Percentiles rank a stretch among this genome's conserved stretches.
phyloP scores from a whole-genome alignment of 2,888 invertebrate species.

The Baccha elongata region DNA sequence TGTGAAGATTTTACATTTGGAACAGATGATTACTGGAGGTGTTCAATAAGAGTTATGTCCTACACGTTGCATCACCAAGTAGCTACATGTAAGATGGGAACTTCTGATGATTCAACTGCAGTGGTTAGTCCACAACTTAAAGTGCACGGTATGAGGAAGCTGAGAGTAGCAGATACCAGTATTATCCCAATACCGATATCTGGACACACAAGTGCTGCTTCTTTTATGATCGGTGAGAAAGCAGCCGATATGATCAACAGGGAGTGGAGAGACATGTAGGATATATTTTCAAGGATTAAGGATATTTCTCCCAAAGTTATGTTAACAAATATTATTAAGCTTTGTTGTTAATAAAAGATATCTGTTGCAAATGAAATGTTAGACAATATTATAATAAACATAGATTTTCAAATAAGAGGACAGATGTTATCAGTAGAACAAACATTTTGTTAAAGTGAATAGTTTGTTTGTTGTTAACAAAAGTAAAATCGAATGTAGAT shows the following conservation, averaged over 20 bases:
- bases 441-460: too few species aligned
- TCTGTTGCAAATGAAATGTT: too few species aligned
- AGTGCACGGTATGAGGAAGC: conserved; percentile 85
- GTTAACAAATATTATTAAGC: too few species aligned
- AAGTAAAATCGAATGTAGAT: too few species aligned
- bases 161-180: conserved; percentile 88
- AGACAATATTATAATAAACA: too few species aligned
- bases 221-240: conserved; percentile 89
- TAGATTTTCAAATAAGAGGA: too few species aligned
- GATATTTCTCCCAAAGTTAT: too few species aligned
- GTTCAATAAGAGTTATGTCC: conserved; percentile 85
- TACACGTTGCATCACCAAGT: conserved; percentile 86
- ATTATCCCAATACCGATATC: conserved; percentile 86
- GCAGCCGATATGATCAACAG: conserved; percentile 86
- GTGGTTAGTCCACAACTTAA: conserved; percentile 86
- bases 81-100: conserved; percentile 89
- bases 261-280: conserved; percentile 81
- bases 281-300: too few species aligned
- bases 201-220: conserved; percentile 87
- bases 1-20: conserved; percentile 83
- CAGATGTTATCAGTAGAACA: too few species aligned
- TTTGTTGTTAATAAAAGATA: too few species aligned
- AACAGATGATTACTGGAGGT: conserved; percentile 88
- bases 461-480: too few species aligned
- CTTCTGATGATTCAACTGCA: conserved; percentile 84